Evolutionary conservation across 2,113 vertebrate species (phyloP).

Genomic region (Stegostoma tigrinum): DNA sequence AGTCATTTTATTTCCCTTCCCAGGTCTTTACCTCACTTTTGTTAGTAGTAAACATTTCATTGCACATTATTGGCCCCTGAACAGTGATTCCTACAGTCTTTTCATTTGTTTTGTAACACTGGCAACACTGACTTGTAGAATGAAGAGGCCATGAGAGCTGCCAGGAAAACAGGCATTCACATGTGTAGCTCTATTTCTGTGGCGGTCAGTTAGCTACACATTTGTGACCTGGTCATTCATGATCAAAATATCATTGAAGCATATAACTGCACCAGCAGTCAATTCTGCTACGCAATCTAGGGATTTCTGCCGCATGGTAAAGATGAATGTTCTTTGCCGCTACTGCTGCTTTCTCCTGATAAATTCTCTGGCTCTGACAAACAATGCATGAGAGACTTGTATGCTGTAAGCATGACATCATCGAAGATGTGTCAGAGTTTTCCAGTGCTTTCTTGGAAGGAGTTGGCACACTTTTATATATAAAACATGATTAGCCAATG

Average conservation of each 20-base stretch:
- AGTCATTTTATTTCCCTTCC: not conserved
- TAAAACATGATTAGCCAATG: not conserved
- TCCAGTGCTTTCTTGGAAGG: not conserved
- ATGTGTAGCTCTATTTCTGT: not conserved
- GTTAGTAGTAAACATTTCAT: not conserved
- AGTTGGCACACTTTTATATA: not conserved
- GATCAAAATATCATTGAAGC: not conserved
- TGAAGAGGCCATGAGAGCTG: not conserved
- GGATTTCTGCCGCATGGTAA: not conserved
- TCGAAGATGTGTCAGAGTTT: not conserved
- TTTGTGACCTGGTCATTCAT: not conserved
- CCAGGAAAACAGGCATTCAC: not conserved
- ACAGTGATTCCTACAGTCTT: not conserved
- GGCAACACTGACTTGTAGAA: not conserved
- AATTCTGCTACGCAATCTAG: not conserved
- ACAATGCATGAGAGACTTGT: not conserved
- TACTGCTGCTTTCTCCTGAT: not conserved
- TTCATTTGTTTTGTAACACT: not conserved
- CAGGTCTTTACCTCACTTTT: not conserved
- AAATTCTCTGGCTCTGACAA: not conserved
- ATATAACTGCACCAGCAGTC: not conserved
- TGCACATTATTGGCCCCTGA: not conserved
- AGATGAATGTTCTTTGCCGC: not conserved
- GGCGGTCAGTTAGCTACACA: not conserved
- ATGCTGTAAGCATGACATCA: not conserved